Conservation (phyloP, 2,113 vertebrate genomes). For the Zosterops lateralis region DNA sequence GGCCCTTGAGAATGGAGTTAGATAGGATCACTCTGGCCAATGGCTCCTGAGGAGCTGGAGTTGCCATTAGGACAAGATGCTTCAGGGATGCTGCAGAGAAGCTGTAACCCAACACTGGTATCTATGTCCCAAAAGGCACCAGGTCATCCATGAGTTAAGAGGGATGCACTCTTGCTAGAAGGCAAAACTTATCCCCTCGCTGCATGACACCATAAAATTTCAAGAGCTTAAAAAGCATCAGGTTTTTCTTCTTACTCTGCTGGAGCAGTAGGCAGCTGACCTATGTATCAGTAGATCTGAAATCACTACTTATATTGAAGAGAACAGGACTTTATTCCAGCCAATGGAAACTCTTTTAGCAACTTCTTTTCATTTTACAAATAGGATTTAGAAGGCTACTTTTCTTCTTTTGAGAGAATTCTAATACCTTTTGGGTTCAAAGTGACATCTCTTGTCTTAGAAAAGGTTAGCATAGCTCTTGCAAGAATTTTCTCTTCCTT, state of each 20-base stretch:
- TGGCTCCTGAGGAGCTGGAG: neutral
- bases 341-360: neutral
- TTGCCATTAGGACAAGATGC: neutral
- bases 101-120: neutral
- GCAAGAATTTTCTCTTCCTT: neutral
- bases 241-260: neutral
- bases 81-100: neutral
- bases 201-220: neutral
- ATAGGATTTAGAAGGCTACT: neutral
- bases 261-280: constrained; percentile 5
- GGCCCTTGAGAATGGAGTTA: neutral
- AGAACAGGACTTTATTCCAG: constrained; percentile 15
- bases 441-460: neutral
- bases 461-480: neutral
- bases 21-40: neutral
- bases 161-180: neutral
- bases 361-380: constrained; percentile 11
- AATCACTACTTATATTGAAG: neutral
- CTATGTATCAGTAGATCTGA: neutral
- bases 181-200: neutral
- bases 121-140: neutral
- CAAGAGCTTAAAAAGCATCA: neutral
- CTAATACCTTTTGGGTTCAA: neutral
- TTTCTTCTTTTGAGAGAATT: neutral
- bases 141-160: constrained; percentile 6